Conservation (phyloP, 2,888 invertebrate genomes). For the Stegophylla sp. region DNA sequence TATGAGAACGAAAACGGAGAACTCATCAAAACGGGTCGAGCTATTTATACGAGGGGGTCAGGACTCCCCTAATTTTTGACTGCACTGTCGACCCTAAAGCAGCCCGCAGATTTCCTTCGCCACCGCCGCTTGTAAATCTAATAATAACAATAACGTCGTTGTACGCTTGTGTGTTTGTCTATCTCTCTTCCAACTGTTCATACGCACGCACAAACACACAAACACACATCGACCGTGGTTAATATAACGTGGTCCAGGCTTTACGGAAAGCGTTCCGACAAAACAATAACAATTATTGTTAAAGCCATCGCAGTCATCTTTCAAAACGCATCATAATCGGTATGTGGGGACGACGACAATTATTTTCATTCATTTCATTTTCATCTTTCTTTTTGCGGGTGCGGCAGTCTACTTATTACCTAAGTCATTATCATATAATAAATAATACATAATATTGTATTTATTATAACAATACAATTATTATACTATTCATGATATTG, state of each 20-base stretch:
- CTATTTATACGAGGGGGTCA: constrained; percentile 14
- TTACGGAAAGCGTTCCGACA: neutral
- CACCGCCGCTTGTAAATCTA: neutral
- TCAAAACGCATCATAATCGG: no score
- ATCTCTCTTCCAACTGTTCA: neutral
- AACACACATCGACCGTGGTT: neutral
- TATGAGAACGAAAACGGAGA: neutral
- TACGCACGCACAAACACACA: neutral
- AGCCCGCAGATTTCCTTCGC: constrained; percentile 35
- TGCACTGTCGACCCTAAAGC: constrained; percentile 18
- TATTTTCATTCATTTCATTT: neutral
- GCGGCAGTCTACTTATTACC: no score
- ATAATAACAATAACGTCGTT: constrained; percentile 26
- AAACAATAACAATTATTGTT: constrained; percentile 8
- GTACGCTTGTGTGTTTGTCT: neutral
- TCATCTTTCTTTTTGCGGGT: neutral
- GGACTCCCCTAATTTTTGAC: constrained; percentile 15
- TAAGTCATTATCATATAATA: no score
- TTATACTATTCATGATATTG: no score
- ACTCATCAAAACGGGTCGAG: constrained; percentile 10
- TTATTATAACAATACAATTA: no score
- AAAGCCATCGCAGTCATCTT: no score
- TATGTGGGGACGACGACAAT: neutral
- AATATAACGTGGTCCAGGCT: neutral
- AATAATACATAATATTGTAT: no score